Conservation (phyloP, 2,113 vertebrate species). For the Odontophorus gujanensis region DNA sequence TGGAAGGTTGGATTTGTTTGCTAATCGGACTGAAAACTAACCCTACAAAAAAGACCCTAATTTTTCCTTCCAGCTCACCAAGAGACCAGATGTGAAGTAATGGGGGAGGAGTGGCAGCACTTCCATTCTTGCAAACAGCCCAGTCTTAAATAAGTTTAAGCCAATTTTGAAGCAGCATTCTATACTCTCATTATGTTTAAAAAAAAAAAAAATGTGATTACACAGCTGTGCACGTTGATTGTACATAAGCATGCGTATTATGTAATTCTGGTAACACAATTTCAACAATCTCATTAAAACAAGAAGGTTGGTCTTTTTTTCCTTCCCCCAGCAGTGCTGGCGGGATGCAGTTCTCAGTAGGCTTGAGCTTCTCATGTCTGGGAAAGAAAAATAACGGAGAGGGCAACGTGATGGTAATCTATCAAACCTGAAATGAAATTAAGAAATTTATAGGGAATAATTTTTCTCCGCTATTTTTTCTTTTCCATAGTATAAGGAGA, state of each 20-base stretch:
- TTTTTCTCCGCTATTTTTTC: background rate
- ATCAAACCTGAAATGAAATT: background rate
- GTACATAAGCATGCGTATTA: background rate
- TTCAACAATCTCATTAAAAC: background rate
- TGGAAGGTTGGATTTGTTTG: background rate
- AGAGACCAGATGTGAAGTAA: background rate
- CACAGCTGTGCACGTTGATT: background rate
- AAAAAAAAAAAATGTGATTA: no score
- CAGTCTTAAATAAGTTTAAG: background rate
- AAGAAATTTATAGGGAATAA: background rate
- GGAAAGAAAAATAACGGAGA: background rate
- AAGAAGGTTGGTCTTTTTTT: background rate
- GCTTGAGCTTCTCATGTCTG: background rate
- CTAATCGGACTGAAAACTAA: background rate
- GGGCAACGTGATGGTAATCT: background rate
- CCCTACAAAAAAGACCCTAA: accelerated
- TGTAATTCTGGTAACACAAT: background rate
- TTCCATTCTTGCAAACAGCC: background rate
- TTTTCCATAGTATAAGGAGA: background rate
- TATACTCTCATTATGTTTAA: background rate
- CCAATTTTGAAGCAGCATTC: background rate
- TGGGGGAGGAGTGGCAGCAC: background rate
- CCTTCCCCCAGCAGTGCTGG: background rate
- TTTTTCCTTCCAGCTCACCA: background rate
- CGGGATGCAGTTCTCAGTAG: background rate